phyloP scores from a whole-genome alignment of 2,888 invertebrate species.

The Calliphora vomitoria region DNA sequence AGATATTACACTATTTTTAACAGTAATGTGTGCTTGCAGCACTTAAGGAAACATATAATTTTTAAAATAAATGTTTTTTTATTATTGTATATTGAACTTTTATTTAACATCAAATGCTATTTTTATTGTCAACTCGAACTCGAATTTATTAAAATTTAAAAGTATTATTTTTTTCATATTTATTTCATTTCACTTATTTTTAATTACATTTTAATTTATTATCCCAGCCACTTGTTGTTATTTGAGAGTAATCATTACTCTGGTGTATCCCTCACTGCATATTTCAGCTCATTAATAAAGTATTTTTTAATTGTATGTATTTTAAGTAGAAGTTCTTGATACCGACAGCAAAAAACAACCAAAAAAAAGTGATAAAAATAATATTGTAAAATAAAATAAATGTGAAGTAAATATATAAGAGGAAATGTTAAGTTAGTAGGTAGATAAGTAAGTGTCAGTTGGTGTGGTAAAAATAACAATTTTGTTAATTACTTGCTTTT shows the following conservation, averaged over 20 bases:
- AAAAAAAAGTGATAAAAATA: slow-evolving; percentile 7
- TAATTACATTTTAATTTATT: slow-evolving; percentile 63
- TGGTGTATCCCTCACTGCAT: slow-evolving; percentile 35
- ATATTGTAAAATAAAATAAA: slow-evolving; percentile 38
- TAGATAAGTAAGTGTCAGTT: slow-evolving; percentile 63
- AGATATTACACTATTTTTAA: slow-evolving; percentile 21
- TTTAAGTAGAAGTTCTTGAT: slow-evolving; percentile 61
- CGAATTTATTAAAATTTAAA: not conserved
- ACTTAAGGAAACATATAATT: not conserved
- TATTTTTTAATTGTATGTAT: slow-evolving; percentile 65
- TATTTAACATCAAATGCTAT: slow-evolving; percentile 11
- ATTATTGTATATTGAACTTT: slow-evolving; percentile 5
- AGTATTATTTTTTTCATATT: not conserved
- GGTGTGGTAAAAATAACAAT: slow-evolving; percentile 66
- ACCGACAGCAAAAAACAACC: slow-evolving; percentile 26
- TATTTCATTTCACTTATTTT: slow-evolving; percentile 18
- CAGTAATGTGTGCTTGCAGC: slow-evolving; percentile 11
- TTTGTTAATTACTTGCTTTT: slow-evolving; percentile 67
- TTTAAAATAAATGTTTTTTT: slow-evolving; percentile 10
- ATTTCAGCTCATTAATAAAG: slow-evolving; percentile 68
- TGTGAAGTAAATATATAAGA: slow-evolving; percentile 42
- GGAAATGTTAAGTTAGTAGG: slow-evolving; percentile 44
- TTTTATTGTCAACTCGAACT: not conserved
- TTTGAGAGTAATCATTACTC: slow-evolving; percentile 34
- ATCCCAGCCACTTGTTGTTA: slow-evolving; percentile 31